A percentile compares a stretch with the other conserved stretches of the same genome.
phyloP scores from a whole-genome alignment of 2,888 invertebrate genomes.

The Cheilosia vernalis region DNA sequence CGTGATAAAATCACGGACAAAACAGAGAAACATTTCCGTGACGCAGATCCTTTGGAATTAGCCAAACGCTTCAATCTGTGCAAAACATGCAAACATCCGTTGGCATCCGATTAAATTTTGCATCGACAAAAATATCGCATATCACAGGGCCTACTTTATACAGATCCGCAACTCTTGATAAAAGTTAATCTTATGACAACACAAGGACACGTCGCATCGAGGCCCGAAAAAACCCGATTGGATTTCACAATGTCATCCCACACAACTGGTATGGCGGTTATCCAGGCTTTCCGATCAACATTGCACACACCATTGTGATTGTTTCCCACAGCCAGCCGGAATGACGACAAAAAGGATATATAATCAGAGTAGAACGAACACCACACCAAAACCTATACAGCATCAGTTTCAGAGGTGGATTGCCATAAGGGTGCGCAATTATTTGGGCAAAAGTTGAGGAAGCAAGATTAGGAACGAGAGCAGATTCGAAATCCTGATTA shows the following conservation, averaged over 20 bases:
- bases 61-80: conserved; percentile 56
- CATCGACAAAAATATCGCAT: conserved; percentile 64
- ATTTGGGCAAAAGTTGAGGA: conserved; percentile 52
- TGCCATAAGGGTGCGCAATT: conserved; percentile 28
- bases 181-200: conserved; percentile 64
- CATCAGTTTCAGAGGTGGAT: conserved; percentile 34
- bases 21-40: conserved; percentile 10
- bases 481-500: conserved; percentile 66
- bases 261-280: conserved; percentile 55
- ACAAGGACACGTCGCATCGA: conserved; percentile 13
- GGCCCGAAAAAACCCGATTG: conserved; percentile 45
- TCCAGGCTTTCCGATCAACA: conserved; percentile 50
- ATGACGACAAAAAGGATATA: conserved; percentile 20
- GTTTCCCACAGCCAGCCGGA: conserved; percentile 48
- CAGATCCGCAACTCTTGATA: conserved; percentile 67
- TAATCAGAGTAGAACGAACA: conserved; percentile 1
- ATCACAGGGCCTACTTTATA: conserved; percentile 18
- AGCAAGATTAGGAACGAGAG: conserved; percentile 51
- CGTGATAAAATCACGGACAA: conserved; percentile 44
- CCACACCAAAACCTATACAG: neutral
- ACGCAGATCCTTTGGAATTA: conserved; percentile 15
- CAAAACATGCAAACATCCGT: conserved; percentile 72
- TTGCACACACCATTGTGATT: conserved; percentile 5
- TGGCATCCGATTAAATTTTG: conserved; percentile 64
- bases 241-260: conserved; percentile 64